Conservation (phyloP, 1,140 invertebrate genomes). For the Macrobrachium rosenbergii region DNA sequence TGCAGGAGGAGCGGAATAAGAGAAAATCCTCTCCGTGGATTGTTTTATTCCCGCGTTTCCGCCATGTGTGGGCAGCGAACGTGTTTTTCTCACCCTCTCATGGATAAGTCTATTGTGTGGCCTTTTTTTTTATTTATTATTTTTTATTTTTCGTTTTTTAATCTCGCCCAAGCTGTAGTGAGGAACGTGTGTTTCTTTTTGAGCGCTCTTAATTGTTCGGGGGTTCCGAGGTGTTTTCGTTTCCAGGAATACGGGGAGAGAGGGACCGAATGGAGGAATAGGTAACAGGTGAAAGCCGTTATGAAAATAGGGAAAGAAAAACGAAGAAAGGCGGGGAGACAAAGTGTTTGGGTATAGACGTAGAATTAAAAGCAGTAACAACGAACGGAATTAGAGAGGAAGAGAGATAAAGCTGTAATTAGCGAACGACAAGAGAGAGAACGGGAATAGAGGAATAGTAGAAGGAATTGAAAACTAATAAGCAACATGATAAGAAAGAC, state of each 20-base stretch:
- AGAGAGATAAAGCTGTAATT: background rate
- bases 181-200: background rate
- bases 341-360: background rate
- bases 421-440: background rate
- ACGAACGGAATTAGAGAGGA: background rate
- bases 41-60: too few species aligned
- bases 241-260: background rate
- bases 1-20: too few species aligned
- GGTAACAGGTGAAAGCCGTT: background rate
- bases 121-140: too few species aligned
- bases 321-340: background rate
- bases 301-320: background rate
- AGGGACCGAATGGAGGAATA: background rate
- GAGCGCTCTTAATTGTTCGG: background rate
- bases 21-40: too few species aligned
- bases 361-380: background rate
- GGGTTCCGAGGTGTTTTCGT: background rate
- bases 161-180: too few species aligned
- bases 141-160: too few species aligned
- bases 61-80: too few species aligned
- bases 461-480: too few species aligned
- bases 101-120: too few species aligned
- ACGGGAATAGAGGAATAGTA: background rate
- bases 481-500: background rate
- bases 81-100: too few species aligned